Conservation (phyloP, 2,797 vertebrate species). For the Paratrypauchen microcephalus region DNA sequence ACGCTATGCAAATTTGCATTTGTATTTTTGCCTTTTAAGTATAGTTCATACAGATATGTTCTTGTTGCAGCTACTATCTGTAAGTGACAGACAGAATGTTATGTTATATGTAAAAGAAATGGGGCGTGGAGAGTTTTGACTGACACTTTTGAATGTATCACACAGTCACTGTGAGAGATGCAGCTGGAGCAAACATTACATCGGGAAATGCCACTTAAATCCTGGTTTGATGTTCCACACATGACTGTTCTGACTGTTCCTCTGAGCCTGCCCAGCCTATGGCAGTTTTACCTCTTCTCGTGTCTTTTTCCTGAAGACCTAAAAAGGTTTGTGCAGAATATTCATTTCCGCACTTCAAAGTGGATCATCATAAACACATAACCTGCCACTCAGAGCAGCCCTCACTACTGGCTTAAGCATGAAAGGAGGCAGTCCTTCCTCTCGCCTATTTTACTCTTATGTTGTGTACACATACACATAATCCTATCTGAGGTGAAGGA, state of each 20-base stretch:
- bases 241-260: slow-evolving; percentile 25
- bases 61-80: neutral
- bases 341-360: slow-evolving; percentile 62
- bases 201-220: neutral
- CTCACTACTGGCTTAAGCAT: slow-evolving; percentile 43
- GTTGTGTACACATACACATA: slow-evolving; percentile 53
- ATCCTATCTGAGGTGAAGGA: slow-evolving; percentile 59
- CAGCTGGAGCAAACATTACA: neutral
- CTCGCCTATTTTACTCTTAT: slow-evolving; percentile 39
- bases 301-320: slow-evolving; percentile 38
- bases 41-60: neutral
- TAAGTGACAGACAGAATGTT: neutral
- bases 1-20: too few relatives aligned
- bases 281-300: slow-evolving; percentile 32
- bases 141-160: neutral
- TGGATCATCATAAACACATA: slow-evolving; percentile 61
- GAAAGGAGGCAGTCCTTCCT: slow-evolving; percentile 48
- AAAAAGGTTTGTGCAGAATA: slow-evolving; percentile 49
- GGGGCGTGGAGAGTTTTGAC: neutral
- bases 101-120: neutral
- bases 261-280: slow-evolving; percentile 17
- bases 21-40: too few relatives aligned
- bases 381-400: slow-evolving; percentile 45
- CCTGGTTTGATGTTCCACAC: neutral
- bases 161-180: neutral